Percentiles rank a stretch among this genome's conserved stretches.
These are phyloP conservation scores for Saguinus imperator DNA, from an alignment of 2,113 vertebrate genomes.

Conservation along the genomic window DNA sequence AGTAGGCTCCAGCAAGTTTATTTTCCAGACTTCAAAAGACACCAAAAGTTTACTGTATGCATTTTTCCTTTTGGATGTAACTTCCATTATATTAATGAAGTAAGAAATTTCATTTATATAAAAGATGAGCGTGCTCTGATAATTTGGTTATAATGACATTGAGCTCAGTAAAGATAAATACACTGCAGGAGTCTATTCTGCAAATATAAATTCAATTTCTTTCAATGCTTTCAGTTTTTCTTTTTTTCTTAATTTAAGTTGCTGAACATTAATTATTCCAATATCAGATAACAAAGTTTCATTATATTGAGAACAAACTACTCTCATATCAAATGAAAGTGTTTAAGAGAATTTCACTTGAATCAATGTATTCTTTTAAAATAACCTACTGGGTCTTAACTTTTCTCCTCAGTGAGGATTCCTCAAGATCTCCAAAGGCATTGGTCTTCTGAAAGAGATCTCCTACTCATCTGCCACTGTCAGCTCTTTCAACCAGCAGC, in stretches of 20 bases:
- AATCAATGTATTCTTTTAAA: conserved; percentile 7
- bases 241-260: conserved; percentile 42
- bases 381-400: neutral
- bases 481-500: neutral
- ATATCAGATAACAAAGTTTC: conserved; percentile 50
- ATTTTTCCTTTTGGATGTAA: conserved; percentile 36
- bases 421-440: neutral
- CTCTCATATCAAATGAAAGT: neutral
- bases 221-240: conserved; percentile 51
- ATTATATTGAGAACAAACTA: conserved; percentile 37
- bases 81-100: conserved; percentile 47
- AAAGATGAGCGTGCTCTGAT: conserved; percentile 65
- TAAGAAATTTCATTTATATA: conserved; percentile 64
- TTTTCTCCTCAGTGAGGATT: neutral
- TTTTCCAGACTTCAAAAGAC: neutral
- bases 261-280: conserved; percentile 63
- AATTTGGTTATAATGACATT: conserved; percentile 67
- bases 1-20: neutral
- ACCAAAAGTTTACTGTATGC: conserved; percentile 33
- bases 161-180: conserved; percentile 66
- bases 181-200: conserved; percentile 46
- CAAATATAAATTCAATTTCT: conserved; percentile 64
- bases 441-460: neutral
- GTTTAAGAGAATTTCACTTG: conserved; percentile 37
- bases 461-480: neutral